phyloP scores from a whole-genome alignment of 1,140 invertebrate genomes.

The Bombyx mandarina region DNA sequence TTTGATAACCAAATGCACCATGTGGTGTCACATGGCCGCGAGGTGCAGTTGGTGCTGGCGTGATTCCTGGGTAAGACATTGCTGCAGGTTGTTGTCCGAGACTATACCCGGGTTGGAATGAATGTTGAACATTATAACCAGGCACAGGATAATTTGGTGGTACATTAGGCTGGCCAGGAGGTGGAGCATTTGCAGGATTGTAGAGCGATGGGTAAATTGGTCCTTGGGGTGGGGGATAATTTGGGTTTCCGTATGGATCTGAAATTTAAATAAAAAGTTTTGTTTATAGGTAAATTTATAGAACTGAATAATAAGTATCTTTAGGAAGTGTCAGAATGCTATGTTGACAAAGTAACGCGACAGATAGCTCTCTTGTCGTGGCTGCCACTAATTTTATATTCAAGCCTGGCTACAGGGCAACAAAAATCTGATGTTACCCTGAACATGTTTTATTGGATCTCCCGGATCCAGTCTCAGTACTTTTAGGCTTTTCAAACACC shows the following conservation, averaged over 20 bases:
- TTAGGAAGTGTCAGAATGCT: too few species aligned
- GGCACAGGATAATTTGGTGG: slow-evolving; percentile 19
- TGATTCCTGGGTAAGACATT: slow-evolving; percentile 39
- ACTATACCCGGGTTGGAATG: slow-evolving; percentile 32
- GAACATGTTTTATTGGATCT: too few species aligned
- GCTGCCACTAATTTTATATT: too few species aligned
- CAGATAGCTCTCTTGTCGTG: too few species aligned
- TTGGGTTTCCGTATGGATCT: slow-evolving; percentile 44
- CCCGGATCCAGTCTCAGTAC: too few species aligned
- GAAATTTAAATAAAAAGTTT: slow-evolving; percentile 10
- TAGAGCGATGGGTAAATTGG: slow-evolving; percentile 47
- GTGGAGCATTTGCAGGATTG: slow-evolving; percentile 35
- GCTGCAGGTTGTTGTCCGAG: slow-evolving; percentile 23
- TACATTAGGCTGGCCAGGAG: slow-evolving; percentile 25
- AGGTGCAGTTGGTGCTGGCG: slow-evolving; percentile 20
- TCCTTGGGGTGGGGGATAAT: slow-evolving; percentile 42
- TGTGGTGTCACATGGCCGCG: not conserved
- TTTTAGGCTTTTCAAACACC: too few species aligned
- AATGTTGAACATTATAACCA: slow-evolving; percentile 23
- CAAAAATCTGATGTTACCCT: too few species aligned
- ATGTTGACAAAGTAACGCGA: too few species aligned
- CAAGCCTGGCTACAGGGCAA: too few species aligned
- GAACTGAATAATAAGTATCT: too few species aligned
- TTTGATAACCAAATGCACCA: slow-evolving; percentile 24
- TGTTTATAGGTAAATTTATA: too few species aligned